Evolutionary conservation across 1,140 invertebrate species (phyloP).

Genomic region (Paramacrobiotus metropolitanus): DNA sequence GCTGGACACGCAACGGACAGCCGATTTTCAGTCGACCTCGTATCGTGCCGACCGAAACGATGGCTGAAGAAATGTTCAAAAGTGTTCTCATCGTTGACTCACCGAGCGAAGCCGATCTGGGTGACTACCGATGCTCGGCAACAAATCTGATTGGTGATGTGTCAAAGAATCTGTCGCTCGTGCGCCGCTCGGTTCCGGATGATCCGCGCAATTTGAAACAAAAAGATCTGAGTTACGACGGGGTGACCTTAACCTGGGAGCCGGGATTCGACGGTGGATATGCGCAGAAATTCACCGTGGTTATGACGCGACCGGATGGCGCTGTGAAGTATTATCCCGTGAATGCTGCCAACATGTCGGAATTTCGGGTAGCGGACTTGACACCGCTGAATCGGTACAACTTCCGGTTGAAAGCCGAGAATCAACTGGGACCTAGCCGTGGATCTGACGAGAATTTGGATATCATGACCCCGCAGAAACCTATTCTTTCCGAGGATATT

Average conservation of each 20-base stretch:
- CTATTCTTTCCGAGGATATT: neutral
- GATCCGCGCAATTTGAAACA: slow-evolving; percentile 11
- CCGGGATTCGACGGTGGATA: slow-evolving; percentile 17
- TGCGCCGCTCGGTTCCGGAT: slow-evolving; percentile 14
- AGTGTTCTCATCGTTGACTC: slow-evolving; percentile 10
- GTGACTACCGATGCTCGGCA: slow-evolving; percentile 14
- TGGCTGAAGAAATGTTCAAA: neutral
- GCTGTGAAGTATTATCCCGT: neutral
- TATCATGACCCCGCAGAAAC: neutral
- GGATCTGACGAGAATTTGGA: neutral
- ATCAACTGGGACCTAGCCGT: slow-evolving; percentile 3
- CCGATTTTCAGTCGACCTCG: slow-evolving; percentile 6
- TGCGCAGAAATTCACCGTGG: slow-evolving; percentile 14
- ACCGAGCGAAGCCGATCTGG: slow-evolving; percentile 10
- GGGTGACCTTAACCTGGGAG: slow-evolving; percentile 14
- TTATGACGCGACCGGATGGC: slow-evolving; percentile 1
- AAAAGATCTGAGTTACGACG: slow-evolving; percentile 14
- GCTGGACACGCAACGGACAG: slow-evolving; percentile 13
- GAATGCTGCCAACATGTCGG: neutral
- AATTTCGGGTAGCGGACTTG: slow-evolving; percentile 1
- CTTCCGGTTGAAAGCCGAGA: slow-evolving; percentile 6
- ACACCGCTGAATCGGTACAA: slow-evolving; percentile 6
- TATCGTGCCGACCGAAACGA: neutral
- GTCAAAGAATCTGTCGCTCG: slow-evolving; percentile 8
- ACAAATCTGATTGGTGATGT: slow-evolving; percentile 13